A percentile compares a stretch with the other conserved stretches of the same genome.
Evolutionary conservation across 1,140 invertebrate species (phyloP).

Genomic region (Odontomachus brunneus): DNA sequence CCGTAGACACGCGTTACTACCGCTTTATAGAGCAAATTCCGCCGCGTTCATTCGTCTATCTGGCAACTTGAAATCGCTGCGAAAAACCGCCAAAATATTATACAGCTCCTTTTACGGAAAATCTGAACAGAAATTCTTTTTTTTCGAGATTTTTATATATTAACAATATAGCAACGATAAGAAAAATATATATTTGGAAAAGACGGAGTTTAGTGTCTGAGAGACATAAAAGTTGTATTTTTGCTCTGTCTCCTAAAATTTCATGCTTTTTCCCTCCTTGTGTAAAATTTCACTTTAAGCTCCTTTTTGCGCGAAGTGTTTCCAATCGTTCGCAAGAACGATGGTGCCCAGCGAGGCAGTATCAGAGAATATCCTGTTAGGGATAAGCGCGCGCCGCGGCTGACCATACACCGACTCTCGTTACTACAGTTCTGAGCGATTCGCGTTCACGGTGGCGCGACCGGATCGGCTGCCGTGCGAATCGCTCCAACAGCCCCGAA

Average conservation of each 20-base stretch:
- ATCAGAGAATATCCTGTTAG: background rate
- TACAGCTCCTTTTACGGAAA: background rate
- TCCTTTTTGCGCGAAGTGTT: background rate
- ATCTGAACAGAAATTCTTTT: no score
- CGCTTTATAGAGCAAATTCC: background rate
- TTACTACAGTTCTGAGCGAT: background rate
- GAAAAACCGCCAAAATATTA: background rate
- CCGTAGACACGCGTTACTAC: background rate
- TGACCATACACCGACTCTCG: constrained; percentile 7
- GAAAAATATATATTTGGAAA: background rate
- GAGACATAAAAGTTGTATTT: background rate
- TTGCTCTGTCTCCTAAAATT: background rate
- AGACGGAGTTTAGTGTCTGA: background rate
- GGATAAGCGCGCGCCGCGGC: constrained; percentile 2
- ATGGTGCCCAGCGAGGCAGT: no score
- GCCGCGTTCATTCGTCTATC: background rate
- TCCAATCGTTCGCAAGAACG: background rate
- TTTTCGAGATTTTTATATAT: background rate
- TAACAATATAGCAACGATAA: background rate
- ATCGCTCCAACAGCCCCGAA: background rate
- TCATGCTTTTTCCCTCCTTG: no score
- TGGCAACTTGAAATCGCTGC: background rate
- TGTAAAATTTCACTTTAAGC: background rate
- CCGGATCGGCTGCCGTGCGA: background rate
- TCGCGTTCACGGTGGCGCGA: background rate